These are phyloP conservation scores for Nomada hirtipes DNA, from an alignment of 2,888 invertebrate species.

Conservation along the genomic window DNA sequence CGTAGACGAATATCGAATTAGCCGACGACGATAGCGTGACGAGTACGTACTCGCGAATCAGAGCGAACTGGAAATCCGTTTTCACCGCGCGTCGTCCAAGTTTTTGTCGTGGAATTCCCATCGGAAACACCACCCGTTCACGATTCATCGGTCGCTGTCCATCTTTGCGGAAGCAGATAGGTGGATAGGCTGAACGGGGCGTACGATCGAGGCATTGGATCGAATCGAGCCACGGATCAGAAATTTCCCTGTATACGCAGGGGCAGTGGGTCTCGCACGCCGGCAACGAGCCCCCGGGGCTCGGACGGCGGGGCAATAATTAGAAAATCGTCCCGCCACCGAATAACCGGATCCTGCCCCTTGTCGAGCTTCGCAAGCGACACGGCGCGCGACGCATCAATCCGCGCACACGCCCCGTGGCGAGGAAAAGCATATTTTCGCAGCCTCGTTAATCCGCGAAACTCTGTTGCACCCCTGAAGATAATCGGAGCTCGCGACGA, in stretches of 20 bases:
- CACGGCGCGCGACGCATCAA: conserved; percentile 36
- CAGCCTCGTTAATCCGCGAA: conserved; percentile 58
- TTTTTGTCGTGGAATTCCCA: conserved; percentile 13
- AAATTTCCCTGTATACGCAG: conserved; percentile 61
- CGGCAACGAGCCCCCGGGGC: conserved; percentile 65
- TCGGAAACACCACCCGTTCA: conserved; percentile 3
- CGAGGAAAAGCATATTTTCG: conserved; percentile 64
- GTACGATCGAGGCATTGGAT: conserved; percentile 54
- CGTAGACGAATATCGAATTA: conserved; percentile 35
- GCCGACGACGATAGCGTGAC: conserved; percentile 31
- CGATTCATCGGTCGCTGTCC: not conserved
- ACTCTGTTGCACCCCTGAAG: not conserved
- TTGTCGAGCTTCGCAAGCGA: conserved; percentile 58
- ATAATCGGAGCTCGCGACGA: too few species aligned
- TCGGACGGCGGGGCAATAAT: conserved; percentile 73
- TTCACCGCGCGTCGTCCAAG: not conserved
- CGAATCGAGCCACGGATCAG: conserved; percentile 39
- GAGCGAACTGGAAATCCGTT: conserved; percentile 27
- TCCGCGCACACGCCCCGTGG: conserved; percentile 55
- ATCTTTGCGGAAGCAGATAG: conserved; percentile 11
- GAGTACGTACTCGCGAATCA: conserved; percentile 18
- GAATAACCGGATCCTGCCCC: conserved; percentile 71
- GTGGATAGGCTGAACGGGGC: conserved; percentile 6
- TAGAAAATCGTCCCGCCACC: conserved; percentile 75
- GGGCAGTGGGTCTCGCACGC: conserved; percentile 46